phyloP scores from a whole-genome alignment of 1,140 invertebrate genomes.

The Augochlora pura region DNA sequence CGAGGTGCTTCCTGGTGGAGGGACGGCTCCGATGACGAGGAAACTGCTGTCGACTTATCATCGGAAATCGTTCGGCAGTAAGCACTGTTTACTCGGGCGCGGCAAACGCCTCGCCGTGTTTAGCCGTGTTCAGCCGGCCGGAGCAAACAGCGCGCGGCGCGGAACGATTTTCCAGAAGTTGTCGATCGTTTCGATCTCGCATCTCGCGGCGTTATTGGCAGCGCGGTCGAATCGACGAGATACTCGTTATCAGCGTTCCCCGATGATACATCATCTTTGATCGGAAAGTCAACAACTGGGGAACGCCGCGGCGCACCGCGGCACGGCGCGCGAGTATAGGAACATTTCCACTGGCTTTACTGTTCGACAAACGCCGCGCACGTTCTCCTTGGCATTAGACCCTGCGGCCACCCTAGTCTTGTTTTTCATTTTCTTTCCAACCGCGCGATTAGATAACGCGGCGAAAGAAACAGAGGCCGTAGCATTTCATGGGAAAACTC shows the following conservation, averaged over 20 bases:
- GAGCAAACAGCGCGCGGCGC: background rate
- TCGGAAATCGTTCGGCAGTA: too few species aligned
- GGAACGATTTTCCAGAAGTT: too few species aligned
- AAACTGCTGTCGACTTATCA: background rate
- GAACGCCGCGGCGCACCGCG: background rate
- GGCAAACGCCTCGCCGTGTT: slow-evolving; percentile 11
- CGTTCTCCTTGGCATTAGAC: slow-evolving; percentile 65
- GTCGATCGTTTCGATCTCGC: background rate
- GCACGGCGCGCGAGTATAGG: slow-evolving; percentile 10
- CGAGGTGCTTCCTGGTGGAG: too few species aligned
- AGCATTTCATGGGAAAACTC: background rate
- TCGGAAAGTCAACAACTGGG: slow-evolving; percentile 31
- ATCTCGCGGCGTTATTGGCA: background rate
- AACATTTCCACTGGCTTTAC: slow-evolving; percentile 59
- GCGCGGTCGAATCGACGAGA: background rate
- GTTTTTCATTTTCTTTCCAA: slow-evolving; percentile 52
- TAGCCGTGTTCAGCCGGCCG: background rate
- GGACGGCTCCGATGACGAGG: too few species aligned
- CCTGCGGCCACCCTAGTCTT: slow-evolving; percentile 16
- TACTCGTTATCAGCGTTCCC: slow-evolving; percentile 36
- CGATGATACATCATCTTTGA: slow-evolving; percentile 22
- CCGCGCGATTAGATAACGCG: slow-evolving; percentile 61
- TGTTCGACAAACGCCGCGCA: background rate
- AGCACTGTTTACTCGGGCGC: background rate
- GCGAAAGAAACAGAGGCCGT: background rate